Evolutionary conservation across 2,797 vertebrate species (phyloP).

Genomic region (Gorsachius magnificus): DNA sequence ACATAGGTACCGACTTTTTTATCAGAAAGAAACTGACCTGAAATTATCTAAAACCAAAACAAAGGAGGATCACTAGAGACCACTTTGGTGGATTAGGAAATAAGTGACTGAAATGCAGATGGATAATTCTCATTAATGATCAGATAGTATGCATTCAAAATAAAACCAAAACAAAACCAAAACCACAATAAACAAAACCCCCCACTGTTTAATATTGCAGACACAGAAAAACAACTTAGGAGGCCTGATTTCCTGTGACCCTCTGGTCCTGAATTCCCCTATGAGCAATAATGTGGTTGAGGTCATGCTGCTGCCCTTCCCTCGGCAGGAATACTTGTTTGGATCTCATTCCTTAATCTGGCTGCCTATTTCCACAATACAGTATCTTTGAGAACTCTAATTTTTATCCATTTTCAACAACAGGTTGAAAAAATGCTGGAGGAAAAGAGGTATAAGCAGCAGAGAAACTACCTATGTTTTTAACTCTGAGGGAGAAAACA

Average conservation of each 20-base stretch:
- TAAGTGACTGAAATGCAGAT: not conserved
- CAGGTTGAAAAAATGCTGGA: not conserved
- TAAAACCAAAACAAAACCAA: not conserved
- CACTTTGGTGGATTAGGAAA: not conserved
- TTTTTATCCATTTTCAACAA: not conserved
- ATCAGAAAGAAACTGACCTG: conserved; percentile 96
- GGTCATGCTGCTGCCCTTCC: not conserved
- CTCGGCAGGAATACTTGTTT: not conserved
- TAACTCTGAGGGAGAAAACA: not conserved
- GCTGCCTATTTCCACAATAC: not conserved
- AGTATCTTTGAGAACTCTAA: not conserved
- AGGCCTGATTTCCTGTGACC: not conserved
- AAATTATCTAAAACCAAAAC: conserved; percentile 86
- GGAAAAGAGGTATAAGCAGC: not conserved
- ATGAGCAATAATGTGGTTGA: not conserved
- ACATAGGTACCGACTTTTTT: conserved; percentile 95
- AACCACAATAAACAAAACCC: not conserved
- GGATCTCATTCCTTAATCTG: not conserved
- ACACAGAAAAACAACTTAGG: not conserved
- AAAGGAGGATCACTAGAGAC: not conserved
- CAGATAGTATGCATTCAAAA: not conserved
- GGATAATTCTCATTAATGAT: not conserved
- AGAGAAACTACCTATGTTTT: not conserved
- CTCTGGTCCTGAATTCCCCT: not conserved
- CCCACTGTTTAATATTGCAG: not conserved